Conservation (phyloP, 2,797 vertebrate species). For the Tadarida brasiliensis region DNA sequence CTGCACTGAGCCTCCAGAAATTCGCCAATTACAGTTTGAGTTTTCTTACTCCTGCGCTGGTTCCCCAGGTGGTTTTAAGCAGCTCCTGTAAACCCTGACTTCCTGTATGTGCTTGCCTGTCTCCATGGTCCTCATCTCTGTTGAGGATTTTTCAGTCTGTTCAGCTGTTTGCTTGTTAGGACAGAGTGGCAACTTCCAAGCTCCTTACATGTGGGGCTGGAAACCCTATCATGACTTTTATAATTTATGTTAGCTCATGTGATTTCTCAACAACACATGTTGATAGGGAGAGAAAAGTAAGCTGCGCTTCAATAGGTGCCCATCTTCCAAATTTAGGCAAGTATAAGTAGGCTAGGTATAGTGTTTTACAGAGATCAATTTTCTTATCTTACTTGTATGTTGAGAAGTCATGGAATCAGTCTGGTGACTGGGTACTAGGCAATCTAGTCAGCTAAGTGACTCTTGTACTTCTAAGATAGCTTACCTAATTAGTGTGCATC, state of each 20-base stretch:
- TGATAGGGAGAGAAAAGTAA: not conserved
- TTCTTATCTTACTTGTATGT: not conserved
- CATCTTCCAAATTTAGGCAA: not conserved
- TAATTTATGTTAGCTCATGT: not conserved
- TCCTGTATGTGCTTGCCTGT: not conserved
- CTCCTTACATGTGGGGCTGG: not conserved
- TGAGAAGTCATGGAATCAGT: not conserved
- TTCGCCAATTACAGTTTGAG: not conserved
- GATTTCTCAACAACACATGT: not conserved
- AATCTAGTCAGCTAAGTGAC: not conserved
- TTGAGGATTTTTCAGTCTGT: not conserved
- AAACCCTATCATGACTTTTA: not conserved
- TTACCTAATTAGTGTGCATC: not conserved
- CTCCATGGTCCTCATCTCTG: not conserved
- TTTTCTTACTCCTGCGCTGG: not conserved
- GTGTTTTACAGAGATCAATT: not conserved
- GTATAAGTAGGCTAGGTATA: not conserved
- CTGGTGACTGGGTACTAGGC: not conserved
- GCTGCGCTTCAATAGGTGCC: not conserved
- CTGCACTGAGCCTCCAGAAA: not conserved
- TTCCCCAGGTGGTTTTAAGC: not conserved
- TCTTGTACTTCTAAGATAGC: not conserved
- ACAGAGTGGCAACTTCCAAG: not conserved
- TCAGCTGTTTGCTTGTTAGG: not conserved
- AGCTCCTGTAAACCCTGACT: not conserved